phyloP scores from a whole-genome alignment of 2,797 vertebrate genomes.

The Pempheris klunzingeri region DNA sequence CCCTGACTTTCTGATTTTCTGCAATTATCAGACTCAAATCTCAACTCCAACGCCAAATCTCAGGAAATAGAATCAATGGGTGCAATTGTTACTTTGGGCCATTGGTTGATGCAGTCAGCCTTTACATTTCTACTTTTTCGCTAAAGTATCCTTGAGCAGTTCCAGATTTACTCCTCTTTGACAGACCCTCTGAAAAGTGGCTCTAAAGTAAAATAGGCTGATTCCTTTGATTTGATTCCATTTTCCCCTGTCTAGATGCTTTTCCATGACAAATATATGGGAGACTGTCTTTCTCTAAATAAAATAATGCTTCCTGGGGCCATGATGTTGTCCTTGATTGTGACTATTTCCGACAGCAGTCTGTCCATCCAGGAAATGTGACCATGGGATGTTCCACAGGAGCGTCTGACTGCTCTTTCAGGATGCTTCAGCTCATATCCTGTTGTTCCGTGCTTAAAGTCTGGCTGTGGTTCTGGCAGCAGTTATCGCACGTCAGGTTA shows the following conservation, averaged over 20 bases:
- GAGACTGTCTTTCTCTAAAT: background rate
- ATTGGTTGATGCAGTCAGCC: background rate
- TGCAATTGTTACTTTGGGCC: too few species aligned
- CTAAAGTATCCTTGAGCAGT: background rate
- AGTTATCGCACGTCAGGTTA: constrained; percentile 6
- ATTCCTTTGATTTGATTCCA: background rate
- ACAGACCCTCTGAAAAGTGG: background rate
- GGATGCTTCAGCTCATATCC: constrained; percentile 35
- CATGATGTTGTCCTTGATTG: constrained; percentile 3
- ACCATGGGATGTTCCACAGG: constrained; percentile 33
- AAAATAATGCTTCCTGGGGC: background rate
- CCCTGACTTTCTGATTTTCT: background rate
- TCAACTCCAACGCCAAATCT: too few species aligned
- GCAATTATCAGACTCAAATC: background rate
- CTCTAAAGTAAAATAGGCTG: background rate
- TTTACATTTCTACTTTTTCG: background rate
- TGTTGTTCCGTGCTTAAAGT: constrained; percentile 28
- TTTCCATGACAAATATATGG: background rate
- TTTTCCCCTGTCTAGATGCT: background rate
- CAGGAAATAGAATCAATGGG: background rate
- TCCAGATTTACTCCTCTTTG: background rate
- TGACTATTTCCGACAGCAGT: constrained; percentile 22
- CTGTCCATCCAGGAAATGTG: constrained; percentile 57
- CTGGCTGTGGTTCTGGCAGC: constrained; percentile 4
- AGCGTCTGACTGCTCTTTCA: constrained; percentile 15